phyloP scores from a whole-genome alignment of 2,888 invertebrate species.

The Campaea margaritaria region DNA sequence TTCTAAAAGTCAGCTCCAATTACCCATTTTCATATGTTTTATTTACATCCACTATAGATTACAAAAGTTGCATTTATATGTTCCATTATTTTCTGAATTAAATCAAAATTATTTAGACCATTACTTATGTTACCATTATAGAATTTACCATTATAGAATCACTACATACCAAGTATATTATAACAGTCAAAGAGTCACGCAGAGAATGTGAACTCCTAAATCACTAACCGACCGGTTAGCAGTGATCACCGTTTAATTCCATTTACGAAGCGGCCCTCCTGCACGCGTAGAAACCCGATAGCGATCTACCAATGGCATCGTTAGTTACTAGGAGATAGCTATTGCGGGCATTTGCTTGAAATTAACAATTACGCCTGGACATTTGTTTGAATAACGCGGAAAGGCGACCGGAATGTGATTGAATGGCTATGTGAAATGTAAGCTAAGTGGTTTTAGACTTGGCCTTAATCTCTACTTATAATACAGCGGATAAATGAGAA shows the following conservation, averaged over 20 bases:
- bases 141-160: too few species aligned
- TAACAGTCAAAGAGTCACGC: too few species aligned
- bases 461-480: too few species aligned
- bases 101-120: too few species aligned
- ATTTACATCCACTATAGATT: too few species aligned
- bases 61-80: too few species aligned
- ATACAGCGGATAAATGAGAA: too few species aligned
- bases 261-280: constrained; percentile 46
- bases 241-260: constrained; percentile 36
- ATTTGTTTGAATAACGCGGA: constrained; percentile 63
- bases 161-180: too few species aligned
- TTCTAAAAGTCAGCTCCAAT: too few species aligned
- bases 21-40: too few species aligned
- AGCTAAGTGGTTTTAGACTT: constrained; percentile 14
- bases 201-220: neutral
- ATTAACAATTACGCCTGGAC: constrained; percentile 81
- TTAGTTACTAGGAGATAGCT: constrained; percentile 79
- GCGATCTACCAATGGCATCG: constrained; percentile 81
- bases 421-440: constrained; percentile 13
- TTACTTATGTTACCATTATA: too few species aligned
- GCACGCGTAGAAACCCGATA: constrained; percentile 79
- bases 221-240: neutral
- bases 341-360: constrained; percentile 80
- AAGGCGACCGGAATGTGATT: constrained; percentile 27
- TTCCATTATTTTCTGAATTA: too few species aligned